phyloP scores from a whole-genome alignment of 2,113 vertebrate genomes.

The Natator depressus region DNA sequence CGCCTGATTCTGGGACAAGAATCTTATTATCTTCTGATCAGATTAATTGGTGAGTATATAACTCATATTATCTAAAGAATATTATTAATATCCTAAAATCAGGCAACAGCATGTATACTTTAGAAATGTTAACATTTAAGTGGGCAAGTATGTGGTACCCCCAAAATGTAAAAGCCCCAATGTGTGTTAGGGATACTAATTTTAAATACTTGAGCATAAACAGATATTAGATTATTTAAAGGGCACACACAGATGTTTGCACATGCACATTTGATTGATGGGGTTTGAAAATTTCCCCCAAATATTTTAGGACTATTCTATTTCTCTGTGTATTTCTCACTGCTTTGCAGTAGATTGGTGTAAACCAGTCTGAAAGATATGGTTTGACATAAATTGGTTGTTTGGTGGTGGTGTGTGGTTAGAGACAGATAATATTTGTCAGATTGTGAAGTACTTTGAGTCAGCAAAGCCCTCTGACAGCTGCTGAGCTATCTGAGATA shows the following conservation, averaged over 20 bases:
- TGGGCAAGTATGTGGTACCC: background rate
- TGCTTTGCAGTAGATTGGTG: background rate
- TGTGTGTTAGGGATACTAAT: background rate
- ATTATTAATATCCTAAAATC: too few relatives aligned
- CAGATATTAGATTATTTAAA: background rate
- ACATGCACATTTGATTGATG: background rate
- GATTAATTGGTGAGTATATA: too few relatives aligned
- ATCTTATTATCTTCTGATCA: too few relatives aligned
- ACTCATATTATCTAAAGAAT: too few relatives aligned
- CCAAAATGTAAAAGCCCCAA: background rate
- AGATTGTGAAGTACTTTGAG: slow-evolving; percentile 48
- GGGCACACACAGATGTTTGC: background rate
- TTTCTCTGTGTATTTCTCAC: background rate
- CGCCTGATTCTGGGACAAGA: too few relatives aligned
- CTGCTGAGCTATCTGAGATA: slow-evolving; percentile 6
- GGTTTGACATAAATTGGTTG: slow-evolving; percentile 9
- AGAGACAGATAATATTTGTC: slow-evolving; percentile 32
- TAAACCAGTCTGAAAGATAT: slow-evolving; percentile 13
- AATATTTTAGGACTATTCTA: background rate
- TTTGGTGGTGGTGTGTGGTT: slow-evolving; percentile 4
- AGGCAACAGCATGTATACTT: background rate
- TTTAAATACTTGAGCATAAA: background rate
- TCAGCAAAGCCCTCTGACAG: slow-evolving; percentile 20
- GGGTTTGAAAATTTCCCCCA: background rate
- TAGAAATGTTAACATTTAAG: background rate